Conservation (phyloP, 2,797 vertebrate genomes). For the Diplodus puntazzo region DNA sequence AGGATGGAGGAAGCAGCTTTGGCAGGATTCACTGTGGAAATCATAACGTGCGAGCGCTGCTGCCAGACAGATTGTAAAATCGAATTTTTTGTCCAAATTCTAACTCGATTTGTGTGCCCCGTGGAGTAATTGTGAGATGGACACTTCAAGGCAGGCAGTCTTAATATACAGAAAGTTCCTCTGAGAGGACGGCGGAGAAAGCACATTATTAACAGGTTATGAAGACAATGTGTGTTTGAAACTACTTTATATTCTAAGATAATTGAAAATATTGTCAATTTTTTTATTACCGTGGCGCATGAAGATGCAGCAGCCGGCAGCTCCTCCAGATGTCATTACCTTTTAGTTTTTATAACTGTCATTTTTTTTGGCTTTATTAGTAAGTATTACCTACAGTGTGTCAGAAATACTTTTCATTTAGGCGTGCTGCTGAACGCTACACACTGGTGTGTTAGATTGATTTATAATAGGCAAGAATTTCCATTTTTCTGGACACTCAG, state of each 20-base stretch:
- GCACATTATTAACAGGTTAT: background rate
- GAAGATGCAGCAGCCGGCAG: too few relatives aligned
- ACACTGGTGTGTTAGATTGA: background rate
- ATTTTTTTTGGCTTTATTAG: too few relatives aligned
- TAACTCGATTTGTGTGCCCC: background rate
- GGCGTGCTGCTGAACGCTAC: background rate
- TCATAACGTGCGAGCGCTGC: background rate
- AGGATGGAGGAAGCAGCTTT: slow-evolving; percentile 3
- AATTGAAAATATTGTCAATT: too few relatives aligned
- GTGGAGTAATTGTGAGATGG: slow-evolving; percentile 17
- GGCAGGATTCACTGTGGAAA: slow-evolving; percentile 14
- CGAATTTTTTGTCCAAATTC: slow-evolving; percentile 1
- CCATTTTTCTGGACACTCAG: background rate
- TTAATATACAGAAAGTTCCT: slow-evolving; percentile 24
- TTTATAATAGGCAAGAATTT: background rate
- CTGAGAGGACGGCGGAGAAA: background rate
- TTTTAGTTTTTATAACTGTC: too few relatives aligned
- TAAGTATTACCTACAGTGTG: too few relatives aligned
- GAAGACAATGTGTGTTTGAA: background rate
- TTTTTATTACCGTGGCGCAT: background rate
- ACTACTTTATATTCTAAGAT: too few relatives aligned
- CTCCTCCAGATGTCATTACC: too few relatives aligned
- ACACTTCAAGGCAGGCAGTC: slow-evolving; percentile 13
- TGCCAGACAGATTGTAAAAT: slow-evolving; percentile 2
- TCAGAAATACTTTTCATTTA: too few relatives aligned